These are phyloP conservation scores for Eira barbara DNA, from an alignment of 2,113 vertebrate genomes.

Conservation along the genomic window DNA sequence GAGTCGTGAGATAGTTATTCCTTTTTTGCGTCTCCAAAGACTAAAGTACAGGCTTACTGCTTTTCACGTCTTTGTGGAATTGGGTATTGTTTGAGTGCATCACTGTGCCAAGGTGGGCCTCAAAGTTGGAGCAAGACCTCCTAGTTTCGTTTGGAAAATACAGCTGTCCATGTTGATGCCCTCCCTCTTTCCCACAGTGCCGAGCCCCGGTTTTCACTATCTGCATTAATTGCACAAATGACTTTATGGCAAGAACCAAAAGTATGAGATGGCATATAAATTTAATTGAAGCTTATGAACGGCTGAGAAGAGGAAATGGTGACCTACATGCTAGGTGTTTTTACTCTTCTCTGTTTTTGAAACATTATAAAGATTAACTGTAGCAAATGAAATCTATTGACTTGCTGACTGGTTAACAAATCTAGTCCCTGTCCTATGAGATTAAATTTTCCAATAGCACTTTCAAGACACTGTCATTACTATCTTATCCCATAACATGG, in stretches of 20 bases:
- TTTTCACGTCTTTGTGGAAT: background rate
- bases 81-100: background rate
- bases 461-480: slow-evolving; percentile 28
- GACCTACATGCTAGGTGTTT: background rate
- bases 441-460: slow-evolving; percentile 35
- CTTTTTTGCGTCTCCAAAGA: background rate
- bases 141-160: background rate
- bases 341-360: background rate
- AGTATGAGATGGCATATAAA: background rate
- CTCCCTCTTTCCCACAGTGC: background rate
- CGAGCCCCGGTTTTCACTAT: background rate
- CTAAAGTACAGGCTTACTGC: background rate
- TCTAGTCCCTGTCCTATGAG: background rate
- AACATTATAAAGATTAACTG: slow-evolving; percentile 29
- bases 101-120: background rate
- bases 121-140: background rate
- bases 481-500: background rate
- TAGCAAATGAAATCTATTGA: slow-evolving; percentile 1
- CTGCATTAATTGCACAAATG: background rate
- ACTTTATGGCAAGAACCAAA: background rate
- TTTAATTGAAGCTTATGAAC: slow-evolving; percentile 13
- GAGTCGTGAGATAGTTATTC: background rate
- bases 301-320: background rate
- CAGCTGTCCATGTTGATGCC: background rate
- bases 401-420: background rate